Conservation (phyloP, 1,140 invertebrate genomes). For the Melipona quadrifasciata region DNA sequence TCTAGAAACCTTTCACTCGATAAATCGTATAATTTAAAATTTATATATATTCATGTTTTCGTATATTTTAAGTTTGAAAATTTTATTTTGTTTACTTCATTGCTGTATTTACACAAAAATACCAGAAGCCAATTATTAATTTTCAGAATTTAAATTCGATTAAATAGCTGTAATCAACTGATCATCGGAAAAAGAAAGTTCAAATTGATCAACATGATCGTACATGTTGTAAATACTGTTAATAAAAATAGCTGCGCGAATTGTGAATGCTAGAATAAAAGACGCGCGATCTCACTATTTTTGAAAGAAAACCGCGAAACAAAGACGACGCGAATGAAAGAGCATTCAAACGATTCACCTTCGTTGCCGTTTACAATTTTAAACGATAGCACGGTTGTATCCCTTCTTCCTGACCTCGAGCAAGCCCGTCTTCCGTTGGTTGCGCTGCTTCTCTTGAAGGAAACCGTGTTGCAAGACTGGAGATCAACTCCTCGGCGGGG, state of each 20-base stretch:
- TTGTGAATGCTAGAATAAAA: not conserved
- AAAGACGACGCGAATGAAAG: not conserved
- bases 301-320: not conserved
- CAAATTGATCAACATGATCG: too few species aligned
- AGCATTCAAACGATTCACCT: constrained; percentile 3
- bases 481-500: not conserved
- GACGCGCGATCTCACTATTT: not conserved
- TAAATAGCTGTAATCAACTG: too few species aligned
- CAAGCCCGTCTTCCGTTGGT: not conserved
- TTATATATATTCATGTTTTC: too few species aligned
- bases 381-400: constrained; percentile 28
- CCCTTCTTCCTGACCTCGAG: not conserved
- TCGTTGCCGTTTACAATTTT: constrained; percentile 16
- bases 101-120: too few species aligned
- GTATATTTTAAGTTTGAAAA: too few species aligned
- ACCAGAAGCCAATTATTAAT: too few species aligned
- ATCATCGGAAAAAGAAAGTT: too few species aligned
- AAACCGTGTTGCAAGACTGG: constrained; percentile 8
- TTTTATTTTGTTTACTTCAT: too few species aligned
- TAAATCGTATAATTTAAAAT: too few species aligned
- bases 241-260: not conserved
- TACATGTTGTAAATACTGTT: not conserved
- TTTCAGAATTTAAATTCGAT: too few species aligned
- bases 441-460: not conserved
- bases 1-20: not conserved